Base-by-base conservation (phyloP, 2,888 invertebrate genomes). In the Chromoteleia sp. region DNA sequence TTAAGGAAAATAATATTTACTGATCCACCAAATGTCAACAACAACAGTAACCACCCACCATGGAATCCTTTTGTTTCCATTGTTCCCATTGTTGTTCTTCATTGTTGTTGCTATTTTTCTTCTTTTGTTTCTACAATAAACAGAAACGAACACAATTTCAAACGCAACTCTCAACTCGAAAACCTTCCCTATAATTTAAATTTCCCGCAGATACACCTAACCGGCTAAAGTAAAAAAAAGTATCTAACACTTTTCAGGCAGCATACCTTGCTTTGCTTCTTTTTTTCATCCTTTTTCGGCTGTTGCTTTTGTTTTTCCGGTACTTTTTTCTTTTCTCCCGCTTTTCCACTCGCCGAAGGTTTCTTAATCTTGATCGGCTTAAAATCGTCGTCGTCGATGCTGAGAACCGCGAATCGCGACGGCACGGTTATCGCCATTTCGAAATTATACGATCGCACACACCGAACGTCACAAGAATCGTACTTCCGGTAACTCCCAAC, bases 371-470 rank as follows among this genome's bases (percentile, higher is more conserved):
- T 93, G 86, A 92, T 85, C 86, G 89, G 87, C 39, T 92, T 92
- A 80, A 92, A 92, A 83, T 95, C 96, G 84, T 96, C 96, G 86
- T 95, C 96, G 87, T 96, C 96, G 70, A 96, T 94, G 91, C 94
- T 94, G 61, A 96, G 93, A 82, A 95, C 94, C 76, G 96, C 95
- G 92, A 96, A 96, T 86, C 96, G 93, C 19, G 96, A 96, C 83
- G 95, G 94, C 65, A 95, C 93, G 41, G 94, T 93, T 87, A 94
- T 93, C 92, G 94, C 94, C 94, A 94, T 94, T 90, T 86, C 70
- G 41, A 71, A 79, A 75, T 58, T 59, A 58, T 52, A 10, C 1
- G 19, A 67, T 1, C 8, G 12, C 6, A 43, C 10, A 59, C 59
- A 59, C 43, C 5, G 52, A 76, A 76, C 43, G 76, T 68, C 68